phyloP scores from a whole-genome alignment of 2,888 invertebrate genomes.

The Ypsolopha scabrella region DNA sequence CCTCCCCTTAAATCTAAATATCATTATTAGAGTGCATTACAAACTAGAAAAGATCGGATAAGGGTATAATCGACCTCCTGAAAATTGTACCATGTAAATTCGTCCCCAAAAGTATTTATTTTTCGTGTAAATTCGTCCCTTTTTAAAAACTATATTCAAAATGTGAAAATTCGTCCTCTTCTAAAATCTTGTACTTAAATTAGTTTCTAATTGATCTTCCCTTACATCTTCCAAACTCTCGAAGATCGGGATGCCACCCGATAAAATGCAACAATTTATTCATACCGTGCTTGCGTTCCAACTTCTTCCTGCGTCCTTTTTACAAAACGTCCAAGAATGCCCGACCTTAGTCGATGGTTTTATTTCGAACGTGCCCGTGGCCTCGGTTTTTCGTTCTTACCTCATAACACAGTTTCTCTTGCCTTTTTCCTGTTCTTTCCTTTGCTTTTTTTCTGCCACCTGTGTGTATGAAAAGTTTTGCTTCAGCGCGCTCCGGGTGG shows the following conservation, averaged over 20 bases:
- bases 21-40: no score
- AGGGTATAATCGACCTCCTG: no score
- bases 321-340: conserved; percentile 11
- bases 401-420: conserved; percentile 65
- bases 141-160: no score
- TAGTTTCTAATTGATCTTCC: no score
- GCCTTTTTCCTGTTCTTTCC: conserved; percentile 21
- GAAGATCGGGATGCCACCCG: background rate
- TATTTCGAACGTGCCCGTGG: conserved; percentile 59
- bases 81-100: no score
- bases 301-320: conserved; percentile 1
- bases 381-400: conserved; percentile 52
- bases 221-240: background rate
- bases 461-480: conserved; percentile 38
- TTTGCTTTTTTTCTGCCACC: conserved; percentile 23
- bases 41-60: no score
- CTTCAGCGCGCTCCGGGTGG: no score
- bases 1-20: no score
- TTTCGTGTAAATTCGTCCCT: no score
- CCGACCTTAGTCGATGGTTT: conserved; percentile 61
- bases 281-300: background rate
- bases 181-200: no score
- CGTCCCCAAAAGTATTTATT: no score
- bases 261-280: conserved; percentile 1
- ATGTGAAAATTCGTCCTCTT: no score